phyloP scores from a whole-genome alignment of 2,888 invertebrate genomes.

The Galeruca laticollis region DNA sequence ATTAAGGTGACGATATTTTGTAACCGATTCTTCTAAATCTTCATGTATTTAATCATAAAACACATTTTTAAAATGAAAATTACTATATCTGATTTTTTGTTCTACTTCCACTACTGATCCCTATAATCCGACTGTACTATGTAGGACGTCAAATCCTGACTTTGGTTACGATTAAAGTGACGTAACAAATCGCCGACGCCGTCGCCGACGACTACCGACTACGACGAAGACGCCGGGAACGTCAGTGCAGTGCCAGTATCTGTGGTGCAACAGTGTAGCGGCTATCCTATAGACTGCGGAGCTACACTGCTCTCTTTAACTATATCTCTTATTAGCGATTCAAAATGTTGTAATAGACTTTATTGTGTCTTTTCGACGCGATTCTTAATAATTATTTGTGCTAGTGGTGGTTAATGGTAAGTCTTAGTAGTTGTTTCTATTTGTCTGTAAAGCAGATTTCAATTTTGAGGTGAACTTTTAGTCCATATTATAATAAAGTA shows the following conservation, averaged over 20 bases:
- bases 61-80: no score
- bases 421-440: neutral
- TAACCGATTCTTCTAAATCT: no score
- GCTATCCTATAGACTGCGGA: neutral
- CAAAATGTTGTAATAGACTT: slow-evolving; percentile 54
- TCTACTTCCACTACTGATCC: neutral
- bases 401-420: slow-evolving; percentile 11
- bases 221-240: slow-evolving; percentile 54
- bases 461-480: neutral
- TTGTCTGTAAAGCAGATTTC: neutral
- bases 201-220: slow-evolving; percentile 24
- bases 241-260: slow-evolving; percentile 53
- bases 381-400: neutral
- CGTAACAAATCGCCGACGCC: slow-evolving; percentile 27
- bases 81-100: neutral
- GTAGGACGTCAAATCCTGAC: neutral
- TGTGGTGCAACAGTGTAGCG: slow-evolving; percentile 42
- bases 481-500: no score
- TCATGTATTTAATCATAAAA: no score
- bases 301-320: slow-evolving; percentile 38
- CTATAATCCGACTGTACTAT: slow-evolving; percentile 1
- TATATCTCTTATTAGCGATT: slow-evolving; percentile 43
- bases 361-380: neutral
- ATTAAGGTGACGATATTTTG: no score
- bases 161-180: slow-evolving; percentile 20